Evolutionary conservation across 2,797 vertebrate genomes (phyloP).

Genomic region (Monodelphis domestica): DNA sequence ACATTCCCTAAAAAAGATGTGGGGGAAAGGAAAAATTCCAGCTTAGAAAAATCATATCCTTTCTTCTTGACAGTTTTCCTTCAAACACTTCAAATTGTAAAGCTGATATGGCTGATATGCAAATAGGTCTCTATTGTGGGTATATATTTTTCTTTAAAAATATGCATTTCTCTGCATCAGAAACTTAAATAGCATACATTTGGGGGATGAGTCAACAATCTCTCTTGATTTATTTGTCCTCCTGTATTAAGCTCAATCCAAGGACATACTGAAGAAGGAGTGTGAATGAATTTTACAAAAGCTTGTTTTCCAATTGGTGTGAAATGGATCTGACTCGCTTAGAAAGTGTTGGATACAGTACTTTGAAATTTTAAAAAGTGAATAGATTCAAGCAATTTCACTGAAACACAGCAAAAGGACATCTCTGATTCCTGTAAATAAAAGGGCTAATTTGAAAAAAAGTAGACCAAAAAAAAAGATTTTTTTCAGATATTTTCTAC

Average conservation of each 20-base stretch:
- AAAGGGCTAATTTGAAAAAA: background rate
- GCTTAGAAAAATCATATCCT: background rate
- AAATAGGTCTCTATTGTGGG: background rate
- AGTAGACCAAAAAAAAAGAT: background rate
- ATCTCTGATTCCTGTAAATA: background rate
- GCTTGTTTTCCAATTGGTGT: background rate
- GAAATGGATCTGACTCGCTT: constrained; percentile 35
- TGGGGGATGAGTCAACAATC: constrained; percentile 33
- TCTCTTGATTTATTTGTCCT: constrained; percentile 31
- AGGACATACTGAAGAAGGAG: constrained; percentile 40
- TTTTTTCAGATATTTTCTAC: background rate
- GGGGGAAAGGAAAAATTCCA: constrained; percentile 33
- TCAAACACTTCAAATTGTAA: background rate
- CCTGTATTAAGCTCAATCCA: constrained; percentile 21
- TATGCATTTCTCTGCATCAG: constrained; percentile 48
- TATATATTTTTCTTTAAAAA: constrained; percentile 26
- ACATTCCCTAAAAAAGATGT: constrained; percentile 91
- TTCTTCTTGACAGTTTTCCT: background rate
- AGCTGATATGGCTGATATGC: background rate
- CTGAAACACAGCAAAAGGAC: background rate
- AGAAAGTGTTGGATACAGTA: constrained; percentile 29
- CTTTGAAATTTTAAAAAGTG: constrained; percentile 23
- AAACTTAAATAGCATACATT: constrained; percentile 45
- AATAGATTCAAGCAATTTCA: constrained; percentile 13
- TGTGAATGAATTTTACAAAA: constrained; percentile 26